phyloP scores from a whole-genome alignment of 1,140 invertebrate species.

The Anastrepha obliqua region DNA sequence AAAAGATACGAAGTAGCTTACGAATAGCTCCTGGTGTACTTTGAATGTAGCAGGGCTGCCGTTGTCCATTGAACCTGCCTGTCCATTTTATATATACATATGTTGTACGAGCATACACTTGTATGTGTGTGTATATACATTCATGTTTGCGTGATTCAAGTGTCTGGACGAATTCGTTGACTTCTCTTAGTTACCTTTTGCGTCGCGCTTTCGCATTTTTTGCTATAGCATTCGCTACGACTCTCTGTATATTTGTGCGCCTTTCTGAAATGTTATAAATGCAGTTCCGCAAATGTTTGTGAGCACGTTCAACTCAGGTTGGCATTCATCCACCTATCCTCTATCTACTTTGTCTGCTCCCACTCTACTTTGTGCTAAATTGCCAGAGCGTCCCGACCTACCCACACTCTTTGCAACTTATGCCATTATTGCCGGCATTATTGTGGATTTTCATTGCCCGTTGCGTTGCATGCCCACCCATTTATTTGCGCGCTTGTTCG shows the following conservation, averaged over 20 bases:
- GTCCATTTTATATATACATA: background rate
- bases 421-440: conserved; percentile 29
- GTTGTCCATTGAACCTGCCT: conserved; percentile 49
- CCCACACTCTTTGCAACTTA: conserved; percentile 43
- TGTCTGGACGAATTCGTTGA: conserved; percentile 59
- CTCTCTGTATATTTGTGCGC: conserved; percentile 13
- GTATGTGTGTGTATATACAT: background rate
- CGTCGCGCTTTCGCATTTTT: conserved; percentile 57
- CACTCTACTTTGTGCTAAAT: conserved; percentile 45
- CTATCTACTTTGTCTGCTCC: conserved; percentile 46
- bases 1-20: background rate
- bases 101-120: background rate
- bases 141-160: conserved; percentile 12
- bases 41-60: background rate
- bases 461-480: conserved; percentile 25
- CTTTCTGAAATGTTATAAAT: conserved; percentile 1
- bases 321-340: conserved; percentile 23
- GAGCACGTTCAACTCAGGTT: conserved; percentile 40
- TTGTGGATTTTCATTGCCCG: conserved; percentile 15
- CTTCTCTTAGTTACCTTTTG: conserved; percentile 55
- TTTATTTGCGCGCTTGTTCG: conserved; percentile 20
- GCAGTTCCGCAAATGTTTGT: conserved; percentile 48
- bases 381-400: conserved; percentile 45
- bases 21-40: background rate
- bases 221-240: background rate